These are phyloP conservation scores for Saccostrea glomerata DNA, from an alignment of 1,140 invertebrate genomes.

Conservation along the genomic window DNA sequence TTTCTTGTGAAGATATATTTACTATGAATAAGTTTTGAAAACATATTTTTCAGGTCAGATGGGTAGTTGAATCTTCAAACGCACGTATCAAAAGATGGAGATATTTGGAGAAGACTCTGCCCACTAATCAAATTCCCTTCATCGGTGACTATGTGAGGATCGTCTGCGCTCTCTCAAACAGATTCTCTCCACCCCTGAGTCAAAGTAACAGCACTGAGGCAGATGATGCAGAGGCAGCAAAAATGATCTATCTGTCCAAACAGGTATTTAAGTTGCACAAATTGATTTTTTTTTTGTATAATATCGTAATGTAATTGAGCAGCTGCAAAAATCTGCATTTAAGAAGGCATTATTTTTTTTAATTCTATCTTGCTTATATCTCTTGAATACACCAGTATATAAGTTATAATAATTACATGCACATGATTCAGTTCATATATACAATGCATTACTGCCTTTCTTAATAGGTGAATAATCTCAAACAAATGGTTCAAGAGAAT, in stretches of 20 bases:
- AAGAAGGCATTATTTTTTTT: background rate
- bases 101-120: constrained; percentile 13
- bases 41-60: constrained; percentile 10
- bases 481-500: too few relatives aligned
- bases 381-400: too few relatives aligned
- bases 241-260: background rate
- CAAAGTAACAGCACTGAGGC: background rate
- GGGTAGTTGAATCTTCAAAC: constrained; percentile 40
- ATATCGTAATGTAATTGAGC: too few relatives aligned
- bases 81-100: constrained; percentile 30
- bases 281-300: too few relatives aligned
- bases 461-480: too few relatives aligned
- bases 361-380: too few relatives aligned
- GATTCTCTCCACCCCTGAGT: background rate
- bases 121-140: constrained; percentile 19
- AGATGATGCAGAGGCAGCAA: background rate
- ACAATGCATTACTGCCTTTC: too few relatives aligned
- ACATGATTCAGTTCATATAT: too few relatives aligned
- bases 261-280: background rate
- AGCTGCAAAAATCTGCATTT: background rate
- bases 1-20: background rate
- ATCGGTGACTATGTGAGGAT: background rate
- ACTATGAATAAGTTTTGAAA: background rate
- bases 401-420: too few relatives aligned
- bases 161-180: background rate